Evolutionary conservation across 2,888 invertebrate species (phyloP).

Genomic region (Agelastica alni): DNA sequence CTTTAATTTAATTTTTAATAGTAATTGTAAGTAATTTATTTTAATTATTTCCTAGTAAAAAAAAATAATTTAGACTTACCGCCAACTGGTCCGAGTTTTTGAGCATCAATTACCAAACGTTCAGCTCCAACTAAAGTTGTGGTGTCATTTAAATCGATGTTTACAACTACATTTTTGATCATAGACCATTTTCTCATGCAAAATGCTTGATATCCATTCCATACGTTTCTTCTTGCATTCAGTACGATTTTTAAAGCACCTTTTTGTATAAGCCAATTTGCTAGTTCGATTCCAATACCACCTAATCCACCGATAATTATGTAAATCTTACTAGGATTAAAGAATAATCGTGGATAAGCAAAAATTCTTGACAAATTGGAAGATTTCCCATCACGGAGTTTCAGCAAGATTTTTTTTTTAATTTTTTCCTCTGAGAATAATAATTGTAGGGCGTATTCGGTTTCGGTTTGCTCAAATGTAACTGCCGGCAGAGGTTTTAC

Average conservation of each 20-base stretch:
- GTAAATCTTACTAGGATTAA: conserved; percentile 48
- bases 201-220: conserved; percentile 64
- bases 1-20: too few species aligned
- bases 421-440: too few species aligned
- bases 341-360: conserved; percentile 31
- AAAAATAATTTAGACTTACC: too few species aligned
- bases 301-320: conserved; percentile 63
- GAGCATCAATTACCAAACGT: conserved; percentile 53
- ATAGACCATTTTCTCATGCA: conserved; percentile 51
- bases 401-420: conserved; percentile 71
- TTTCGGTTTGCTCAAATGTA: conserved; percentile 66
- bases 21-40: too few species aligned
- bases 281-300: conserved; percentile 68
- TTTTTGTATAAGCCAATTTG: conserved; percentile 63
- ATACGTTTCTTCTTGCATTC: conserved; percentile 63
- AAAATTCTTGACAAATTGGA: conserved; percentile 25
- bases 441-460: too few species aligned
- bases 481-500: conserved; percentile 70
- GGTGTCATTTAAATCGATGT: conserved; percentile 54
- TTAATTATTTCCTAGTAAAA: too few species aligned
- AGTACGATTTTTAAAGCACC: conserved; percentile 64
- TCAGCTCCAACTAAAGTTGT: conserved; percentile 52
- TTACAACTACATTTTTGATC: conserved; percentile 47
- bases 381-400: conserved; percentile 45
- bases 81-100: conserved; percentile 61